Evolutionary conservation across 2,113 vertebrate genomes (phyloP).

Genomic region (Dromiciops gliroides): DNA sequence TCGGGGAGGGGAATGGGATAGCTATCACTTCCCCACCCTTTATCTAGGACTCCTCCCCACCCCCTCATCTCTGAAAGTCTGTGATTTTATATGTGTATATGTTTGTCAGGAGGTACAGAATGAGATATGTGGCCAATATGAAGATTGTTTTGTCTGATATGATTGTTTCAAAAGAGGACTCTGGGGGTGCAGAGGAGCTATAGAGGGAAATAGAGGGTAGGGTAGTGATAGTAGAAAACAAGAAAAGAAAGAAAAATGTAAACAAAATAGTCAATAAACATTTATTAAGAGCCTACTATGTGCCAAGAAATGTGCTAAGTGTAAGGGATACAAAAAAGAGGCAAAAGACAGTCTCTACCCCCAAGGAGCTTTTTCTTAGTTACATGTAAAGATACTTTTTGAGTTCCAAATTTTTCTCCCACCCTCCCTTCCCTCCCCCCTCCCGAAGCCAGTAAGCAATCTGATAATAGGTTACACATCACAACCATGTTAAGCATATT

Average conservation of each 20-base stretch:
- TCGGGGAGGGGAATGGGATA: fast-evolving
- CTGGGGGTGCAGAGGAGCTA: neutral
- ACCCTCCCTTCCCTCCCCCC: too few relatives aligned
- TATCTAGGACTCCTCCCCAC: neutral
- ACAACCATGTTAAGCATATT: too few relatives aligned
- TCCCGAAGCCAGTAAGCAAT: too few relatives aligned
- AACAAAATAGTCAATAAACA: neutral
- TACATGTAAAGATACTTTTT: too few relatives aligned
- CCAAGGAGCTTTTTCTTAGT: too few relatives aligned
- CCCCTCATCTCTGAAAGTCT: neutral
- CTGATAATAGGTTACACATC: too few relatives aligned
- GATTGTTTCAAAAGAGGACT: neutral
- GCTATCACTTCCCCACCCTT: neutral
- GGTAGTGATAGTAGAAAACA: neutral
- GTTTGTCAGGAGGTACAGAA: neutral
- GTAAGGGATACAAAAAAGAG: neutral
- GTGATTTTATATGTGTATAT: neutral
- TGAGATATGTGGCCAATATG: neutral
- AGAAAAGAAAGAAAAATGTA: neutral
- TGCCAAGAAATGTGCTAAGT: neutral
- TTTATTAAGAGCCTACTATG: neutral
- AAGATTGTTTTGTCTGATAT: neutral
- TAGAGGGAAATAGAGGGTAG: neutral
- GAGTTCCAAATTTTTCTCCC: too few relatives aligned
- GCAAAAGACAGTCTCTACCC: neutral